phyloP scores from a whole-genome alignment of 1,140 invertebrate species.

The Choristoneura fumiferana region DNA sequence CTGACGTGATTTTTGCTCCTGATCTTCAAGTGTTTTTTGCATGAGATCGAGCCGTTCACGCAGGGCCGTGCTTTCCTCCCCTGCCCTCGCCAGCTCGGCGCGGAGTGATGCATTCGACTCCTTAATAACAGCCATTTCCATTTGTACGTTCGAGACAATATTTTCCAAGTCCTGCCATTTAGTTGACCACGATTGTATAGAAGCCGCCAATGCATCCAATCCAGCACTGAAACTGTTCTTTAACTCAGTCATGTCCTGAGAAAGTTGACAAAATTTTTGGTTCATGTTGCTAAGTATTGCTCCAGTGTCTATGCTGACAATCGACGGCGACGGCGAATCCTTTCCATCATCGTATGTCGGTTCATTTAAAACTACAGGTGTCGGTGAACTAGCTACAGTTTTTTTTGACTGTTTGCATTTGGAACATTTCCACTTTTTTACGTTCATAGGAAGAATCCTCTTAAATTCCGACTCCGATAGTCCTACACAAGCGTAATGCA shows the following conservation, averaged over 20 bases:
- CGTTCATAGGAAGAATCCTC: not conserved
- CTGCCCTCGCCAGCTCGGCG: too few relatives aligned
- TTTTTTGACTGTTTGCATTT: not conserved
- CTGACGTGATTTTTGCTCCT: slow-evolving; percentile 12
- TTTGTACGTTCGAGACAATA: not conserved
- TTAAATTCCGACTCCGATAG: not conserved
- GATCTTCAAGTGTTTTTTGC: slow-evolving; percentile 6
- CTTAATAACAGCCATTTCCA: not conserved
- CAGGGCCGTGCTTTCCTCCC: not conserved
- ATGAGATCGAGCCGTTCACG: not conserved
- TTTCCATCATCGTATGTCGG: not conserved
- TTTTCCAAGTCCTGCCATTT: not conserved
- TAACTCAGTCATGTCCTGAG: not conserved
- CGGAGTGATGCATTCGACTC: not conserved
- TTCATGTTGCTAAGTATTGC: not conserved
- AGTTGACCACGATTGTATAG: not conserved
- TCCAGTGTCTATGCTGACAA: not conserved
- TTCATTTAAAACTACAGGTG: not conserved
- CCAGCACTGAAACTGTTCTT: not conserved
- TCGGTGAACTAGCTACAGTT: not conserved
- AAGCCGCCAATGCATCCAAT: not conserved
- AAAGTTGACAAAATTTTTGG: not conserved
- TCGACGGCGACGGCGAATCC: not conserved
- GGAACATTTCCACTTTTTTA: not conserved
- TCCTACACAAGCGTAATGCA: not conserved